Percentiles rank a stretch among this genome's conserved stretches.
Conservation (phyloP, 2,888 invertebrate species). For the Phaonia tiefii region DNA sequence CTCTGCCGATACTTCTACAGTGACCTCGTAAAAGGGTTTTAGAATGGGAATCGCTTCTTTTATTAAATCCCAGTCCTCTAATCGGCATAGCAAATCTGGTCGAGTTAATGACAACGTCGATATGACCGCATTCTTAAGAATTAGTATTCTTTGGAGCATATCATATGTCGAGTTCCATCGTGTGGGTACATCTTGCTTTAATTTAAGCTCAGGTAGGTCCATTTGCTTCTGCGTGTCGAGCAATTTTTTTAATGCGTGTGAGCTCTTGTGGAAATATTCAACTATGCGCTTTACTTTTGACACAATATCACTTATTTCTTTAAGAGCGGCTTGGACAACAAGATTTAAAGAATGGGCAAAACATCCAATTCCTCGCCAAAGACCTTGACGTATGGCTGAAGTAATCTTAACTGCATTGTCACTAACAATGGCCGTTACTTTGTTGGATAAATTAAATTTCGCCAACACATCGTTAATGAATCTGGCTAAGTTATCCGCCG, state of each 20-base stretch:
- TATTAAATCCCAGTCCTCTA: conserved; percentile 33
- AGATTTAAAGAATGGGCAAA: conserved; percentile 50
- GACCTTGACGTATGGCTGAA: conserved; percentile 21
- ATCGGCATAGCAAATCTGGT: conserved; percentile 25
- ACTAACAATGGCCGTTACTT: no score
- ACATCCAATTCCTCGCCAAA: conserved; percentile 36
- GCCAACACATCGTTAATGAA: not conserved
- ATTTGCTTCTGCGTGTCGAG: conserved; percentile 56
- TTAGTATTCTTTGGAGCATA: conserved; percentile 41
- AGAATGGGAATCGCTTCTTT: conserved; percentile 37
- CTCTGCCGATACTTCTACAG: no score
- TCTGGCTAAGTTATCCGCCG: conserved; percentile 8
- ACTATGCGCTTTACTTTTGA: not conserved
- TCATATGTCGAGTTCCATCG: conserved; percentile 60
- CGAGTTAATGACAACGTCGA: conserved; percentile 24
- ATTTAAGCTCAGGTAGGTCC: conserved; percentile 49
- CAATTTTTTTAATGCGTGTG: conserved; percentile 15
- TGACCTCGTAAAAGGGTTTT: conserved; percentile 46
- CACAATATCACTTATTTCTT: not conserved
- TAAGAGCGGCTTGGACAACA: conserved; percentile 11
- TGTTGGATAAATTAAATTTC: no score
- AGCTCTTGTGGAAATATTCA: not conserved
- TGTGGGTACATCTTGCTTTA: conserved; percentile 58
- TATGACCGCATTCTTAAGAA: conserved; percentile 49
- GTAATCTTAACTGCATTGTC: conserved; percentile 49